phyloP scores from a whole-genome alignment of 2,888 invertebrate genomes.

The Chouioia cunea region DNA sequence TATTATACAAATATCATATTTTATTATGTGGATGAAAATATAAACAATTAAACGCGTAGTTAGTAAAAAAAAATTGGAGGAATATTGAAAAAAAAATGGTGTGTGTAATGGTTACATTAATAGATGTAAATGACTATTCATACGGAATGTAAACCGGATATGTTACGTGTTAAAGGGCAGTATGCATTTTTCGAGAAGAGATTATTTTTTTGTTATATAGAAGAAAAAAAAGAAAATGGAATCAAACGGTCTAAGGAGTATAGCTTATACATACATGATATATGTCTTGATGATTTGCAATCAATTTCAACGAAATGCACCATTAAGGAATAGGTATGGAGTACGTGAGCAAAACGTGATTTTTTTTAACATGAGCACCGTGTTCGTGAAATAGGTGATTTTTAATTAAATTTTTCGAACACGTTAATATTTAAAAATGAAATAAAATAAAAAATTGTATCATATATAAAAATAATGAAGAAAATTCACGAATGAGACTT shows the following conservation, averaged over 20 bases:
- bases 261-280: slow-evolving; percentile 45
- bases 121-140: slow-evolving; percentile 52
- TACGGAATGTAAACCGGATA: slow-evolving; percentile 47
- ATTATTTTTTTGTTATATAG: slow-evolving; percentile 50
- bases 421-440: slow-evolving; percentile 35
- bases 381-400: slow-evolving; percentile 46
- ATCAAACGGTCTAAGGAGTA: slow-evolving; percentile 49
- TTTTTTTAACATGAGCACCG: slow-evolving; percentile 41
- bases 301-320: slow-evolving; percentile 50
- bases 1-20: slow-evolving; percentile 65
- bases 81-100: slow-evolving; percentile 54
- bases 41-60: slow-evolving; percentile 60
- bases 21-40: slow-evolving; percentile 64
- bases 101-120: slow-evolving; percentile 55
- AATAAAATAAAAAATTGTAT: slow-evolving; percentile 42
- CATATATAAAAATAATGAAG: slow-evolving; percentile 21
- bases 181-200: slow-evolving; percentile 49
- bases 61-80: slow-evolving; percentile 53
- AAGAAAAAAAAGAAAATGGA: slow-evolving; percentile 10
- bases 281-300: slow-evolving; percentile 47
- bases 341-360: slow-evolving; percentile 42
- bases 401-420: slow-evolving; percentile 44
- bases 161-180: slow-evolving; percentile 48
- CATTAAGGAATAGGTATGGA: slow-evolving; percentile 39
- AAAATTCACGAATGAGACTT: slow-evolving; percentile 44